phyloP scores from a whole-genome alignment of 2,888 invertebrate genomes.

The Ichneumon xanthorius region DNA sequence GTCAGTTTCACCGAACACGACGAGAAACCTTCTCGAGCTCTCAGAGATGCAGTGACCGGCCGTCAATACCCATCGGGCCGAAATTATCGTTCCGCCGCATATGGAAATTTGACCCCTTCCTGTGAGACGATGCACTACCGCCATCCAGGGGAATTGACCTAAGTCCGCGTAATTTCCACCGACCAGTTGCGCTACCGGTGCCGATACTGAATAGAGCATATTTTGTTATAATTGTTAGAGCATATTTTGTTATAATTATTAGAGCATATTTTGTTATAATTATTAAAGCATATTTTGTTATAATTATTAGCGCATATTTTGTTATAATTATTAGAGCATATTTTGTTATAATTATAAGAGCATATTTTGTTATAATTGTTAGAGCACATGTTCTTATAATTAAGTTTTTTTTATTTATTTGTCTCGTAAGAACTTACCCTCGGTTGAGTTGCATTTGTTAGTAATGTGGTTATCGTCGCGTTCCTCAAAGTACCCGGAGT shows the following conservation, averaged over 20 bases:
- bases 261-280: not conserved
- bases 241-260: too few relatives aligned
- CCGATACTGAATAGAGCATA: not conserved
- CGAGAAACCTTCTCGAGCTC: constrained; percentile 61
- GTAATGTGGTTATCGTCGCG: not conserved
- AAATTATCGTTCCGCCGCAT: constrained; percentile 76
- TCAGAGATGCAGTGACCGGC: constrained; percentile 73
- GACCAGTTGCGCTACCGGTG: constrained; percentile 43
- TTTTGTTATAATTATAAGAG: too few relatives aligned
- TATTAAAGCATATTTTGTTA: not conserved
- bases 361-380: not conserved
- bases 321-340: not conserved
- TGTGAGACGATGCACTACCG: constrained; percentile 69
- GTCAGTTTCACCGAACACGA: constrained; percentile 71
- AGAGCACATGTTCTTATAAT: not conserved
- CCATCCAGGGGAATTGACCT: constrained; percentile 76
- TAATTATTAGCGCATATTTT: not conserved
- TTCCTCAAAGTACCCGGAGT: constrained; percentile 48
- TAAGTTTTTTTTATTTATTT: constrained; percentile 3
- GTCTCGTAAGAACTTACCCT: constrained; percentile 12
- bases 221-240: not conserved
- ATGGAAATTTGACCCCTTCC: constrained; percentile 55
- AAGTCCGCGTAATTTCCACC: constrained; percentile 68
- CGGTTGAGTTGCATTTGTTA: not conserved
- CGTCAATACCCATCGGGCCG: constrained; percentile 74